These are phyloP conservation scores for Hemibagrus guttatus DNA, from an alignment of 2,797 vertebrate genomes.

Conservation along the genomic window DNA sequence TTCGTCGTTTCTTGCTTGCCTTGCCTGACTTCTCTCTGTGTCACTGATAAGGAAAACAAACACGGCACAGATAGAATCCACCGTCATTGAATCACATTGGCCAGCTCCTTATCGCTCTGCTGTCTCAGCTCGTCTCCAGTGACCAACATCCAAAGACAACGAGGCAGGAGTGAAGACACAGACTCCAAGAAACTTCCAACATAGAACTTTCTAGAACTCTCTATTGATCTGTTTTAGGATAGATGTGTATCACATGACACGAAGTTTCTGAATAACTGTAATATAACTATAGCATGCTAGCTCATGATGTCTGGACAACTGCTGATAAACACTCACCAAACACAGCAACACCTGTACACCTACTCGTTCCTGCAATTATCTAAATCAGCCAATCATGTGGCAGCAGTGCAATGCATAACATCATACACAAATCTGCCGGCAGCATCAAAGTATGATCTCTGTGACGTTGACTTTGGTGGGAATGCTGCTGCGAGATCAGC, in stretches of 20 bases:
- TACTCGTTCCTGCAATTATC: background rate
- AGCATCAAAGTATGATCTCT: background rate
- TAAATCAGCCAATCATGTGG: background rate
- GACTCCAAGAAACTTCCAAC: background rate
- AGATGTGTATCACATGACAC: background rate
- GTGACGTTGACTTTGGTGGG: background rate
- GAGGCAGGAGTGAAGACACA: background rate
- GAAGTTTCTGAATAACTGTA: background rate
- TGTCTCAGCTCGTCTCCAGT: background rate
- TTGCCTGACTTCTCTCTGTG: background rate
- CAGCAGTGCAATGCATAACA: background rate
- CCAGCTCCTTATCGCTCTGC: background rate
- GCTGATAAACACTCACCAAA: background rate
- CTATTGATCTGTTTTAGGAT: background rate
- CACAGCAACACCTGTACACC: background rate
- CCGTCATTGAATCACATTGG: background rate
- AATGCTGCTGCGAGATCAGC: background rate
- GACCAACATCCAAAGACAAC: background rate
- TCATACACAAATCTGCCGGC: background rate
- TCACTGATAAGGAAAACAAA: slow-evolving; percentile 15
- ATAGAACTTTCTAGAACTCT: too few relatives aligned
- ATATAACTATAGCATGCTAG: background rate
- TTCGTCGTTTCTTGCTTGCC: background rate
- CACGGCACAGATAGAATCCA: background rate
- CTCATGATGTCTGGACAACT: background rate